Evolutionary conservation across 2,113 vertebrate genomes (phyloP).

Genomic region (Mesoclemmys tuberculata): DNA sequence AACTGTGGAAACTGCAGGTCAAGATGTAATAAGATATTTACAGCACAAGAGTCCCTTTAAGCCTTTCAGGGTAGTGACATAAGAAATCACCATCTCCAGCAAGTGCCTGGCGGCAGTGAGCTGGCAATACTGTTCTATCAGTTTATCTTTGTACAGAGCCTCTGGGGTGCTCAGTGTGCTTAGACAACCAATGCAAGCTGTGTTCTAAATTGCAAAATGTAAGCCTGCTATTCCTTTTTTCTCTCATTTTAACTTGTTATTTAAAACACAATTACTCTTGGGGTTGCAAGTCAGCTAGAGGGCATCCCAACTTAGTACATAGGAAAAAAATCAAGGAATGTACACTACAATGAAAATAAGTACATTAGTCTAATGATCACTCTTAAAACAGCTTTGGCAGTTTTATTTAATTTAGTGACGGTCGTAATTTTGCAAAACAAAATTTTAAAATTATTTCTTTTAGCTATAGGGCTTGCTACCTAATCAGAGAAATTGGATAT

Average conservation of each 20-base stretch:
- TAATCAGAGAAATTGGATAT: not conserved
- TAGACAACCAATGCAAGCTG: not conserved
- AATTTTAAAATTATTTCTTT: not conserved
- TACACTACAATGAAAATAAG: not conserved
- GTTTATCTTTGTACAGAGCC: not conserved
- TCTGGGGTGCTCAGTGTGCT: not conserved
- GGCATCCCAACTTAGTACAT: not conserved
- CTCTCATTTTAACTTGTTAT: not conserved
- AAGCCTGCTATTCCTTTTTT: not conserved
- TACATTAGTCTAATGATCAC: not conserved
- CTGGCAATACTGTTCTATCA: not conserved
- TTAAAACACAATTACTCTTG: not conserved
- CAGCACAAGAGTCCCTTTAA: not conserved
- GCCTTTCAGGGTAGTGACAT: not conserved
- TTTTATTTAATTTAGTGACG: not conserved
- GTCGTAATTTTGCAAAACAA: not conserved
- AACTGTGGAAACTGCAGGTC: not conserved
- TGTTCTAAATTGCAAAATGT: slow-evolving; percentile 15
- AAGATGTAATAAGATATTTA: not conserved
- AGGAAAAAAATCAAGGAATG: not conserved
- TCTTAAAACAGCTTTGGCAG: not conserved
- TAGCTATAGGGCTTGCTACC: not conserved
- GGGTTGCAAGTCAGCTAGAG: slow-evolving; percentile 7
- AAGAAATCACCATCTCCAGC: not conserved
- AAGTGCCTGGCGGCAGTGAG: not conserved